phyloP scores from a whole-genome alignment of 2,113 vertebrate genomes.

The Strigops habroptila region DNA sequence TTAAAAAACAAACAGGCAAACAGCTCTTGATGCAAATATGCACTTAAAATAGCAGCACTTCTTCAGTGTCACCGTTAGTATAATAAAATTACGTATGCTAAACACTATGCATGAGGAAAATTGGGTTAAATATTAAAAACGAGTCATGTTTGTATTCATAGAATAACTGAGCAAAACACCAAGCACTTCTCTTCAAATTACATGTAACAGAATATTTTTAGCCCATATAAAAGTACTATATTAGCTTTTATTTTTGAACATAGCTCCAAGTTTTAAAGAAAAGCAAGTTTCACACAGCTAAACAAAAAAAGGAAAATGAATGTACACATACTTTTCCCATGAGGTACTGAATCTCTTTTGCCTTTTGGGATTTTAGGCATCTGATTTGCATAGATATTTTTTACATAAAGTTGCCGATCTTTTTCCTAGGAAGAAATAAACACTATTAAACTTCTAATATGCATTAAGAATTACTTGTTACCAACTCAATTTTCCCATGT shows the following conservation, averaged over 20 bases:
- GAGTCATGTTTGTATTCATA: not conserved
- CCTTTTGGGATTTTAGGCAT: conserved; percentile 59
- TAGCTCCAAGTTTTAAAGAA: not conserved
- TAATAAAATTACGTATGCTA: not conserved
- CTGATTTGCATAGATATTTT: conserved; percentile 77
- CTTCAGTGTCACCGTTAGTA: not conserved
- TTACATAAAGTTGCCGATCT: conserved; percentile 65
- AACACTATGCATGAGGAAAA: not conserved
- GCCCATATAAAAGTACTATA: not conserved
- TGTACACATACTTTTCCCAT: conserved; percentile 41
- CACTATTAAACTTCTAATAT: not conserved
- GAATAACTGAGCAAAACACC: not conserved
- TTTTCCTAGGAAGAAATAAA: conserved; percentile 68
- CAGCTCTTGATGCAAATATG: not conserved
- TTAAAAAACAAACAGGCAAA: not conserved
- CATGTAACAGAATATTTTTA: not conserved
- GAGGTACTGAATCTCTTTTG: not conserved
- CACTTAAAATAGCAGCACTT: not conserved
- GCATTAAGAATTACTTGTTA: not conserved
- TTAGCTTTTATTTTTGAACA: not conserved
- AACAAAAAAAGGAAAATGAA: not conserved
- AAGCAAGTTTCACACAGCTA: not conserved
- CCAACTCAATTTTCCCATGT: not conserved
- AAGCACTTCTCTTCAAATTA: not conserved
- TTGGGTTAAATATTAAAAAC: not conserved